Evolutionary conservation across 2,797 vertebrate genomes (phyloP), one percentile per base, ranked within the genome.

Genomic region (Eutrigla gurnardus): DNA sequence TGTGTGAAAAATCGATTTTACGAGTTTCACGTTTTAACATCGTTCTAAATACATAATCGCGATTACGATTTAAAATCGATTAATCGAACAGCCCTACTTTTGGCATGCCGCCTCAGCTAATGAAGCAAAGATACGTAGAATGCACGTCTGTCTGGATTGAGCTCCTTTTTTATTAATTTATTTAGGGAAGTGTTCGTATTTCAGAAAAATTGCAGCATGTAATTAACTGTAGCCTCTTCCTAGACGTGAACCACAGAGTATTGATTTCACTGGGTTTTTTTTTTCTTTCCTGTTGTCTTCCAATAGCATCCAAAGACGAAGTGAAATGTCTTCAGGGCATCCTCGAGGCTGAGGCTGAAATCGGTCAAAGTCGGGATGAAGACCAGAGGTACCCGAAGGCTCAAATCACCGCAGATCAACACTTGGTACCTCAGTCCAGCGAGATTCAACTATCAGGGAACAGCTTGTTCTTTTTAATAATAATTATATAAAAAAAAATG

Each of bases 261-360:
- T 83, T 53, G 45, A 83, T 80, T 73, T 73, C 18, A 68, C 37
- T 62, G 3, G 4, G 49, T n/a, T 46, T 62, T 76, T 61, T 65
- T 10, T 49, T 35, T 54, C 15, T 53, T 50, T 36, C 35, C 6
- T 86, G 25, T 76, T 80, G 13, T 76, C 40, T 80, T 85, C 85
- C 47, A 45, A 82, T 64, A 94, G 94, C 89, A 94, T 80, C 88
- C 89, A 78, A 83, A 91, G 89, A 91, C 88, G 42, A 88, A 88
- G 37, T 93, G 54, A 90, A 70, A 50, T 4, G 35, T 82, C 63
- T 18, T 55, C 64, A 32, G 52, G 66, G 43, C 37, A 4, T 64
- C 75, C 17, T 52, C 3, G 11, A 60, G 52, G 72, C 68, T 73
- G 62, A 47, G 47, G 40, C n/a, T 46, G 49, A 53, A 73, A 13